Conservation (phyloP, 2,888 invertebrate genomes). For the Chironomus riparius region DNA sequence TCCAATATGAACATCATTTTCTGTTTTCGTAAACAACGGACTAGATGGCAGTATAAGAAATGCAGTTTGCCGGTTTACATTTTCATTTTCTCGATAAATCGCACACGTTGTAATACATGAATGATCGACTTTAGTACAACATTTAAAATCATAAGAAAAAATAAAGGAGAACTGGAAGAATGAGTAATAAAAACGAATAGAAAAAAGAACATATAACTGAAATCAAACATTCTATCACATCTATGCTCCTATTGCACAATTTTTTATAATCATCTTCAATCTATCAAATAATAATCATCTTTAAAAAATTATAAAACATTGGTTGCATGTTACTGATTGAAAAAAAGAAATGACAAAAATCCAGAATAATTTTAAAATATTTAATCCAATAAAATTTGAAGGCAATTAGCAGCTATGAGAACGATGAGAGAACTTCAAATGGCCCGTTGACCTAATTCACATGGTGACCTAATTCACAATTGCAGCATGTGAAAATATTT, state of each 20-base stretch:
- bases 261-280: background rate
- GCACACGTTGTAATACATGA: background rate
- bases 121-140: background rate
- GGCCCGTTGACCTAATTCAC: conserved; percentile 1
- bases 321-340: too few relatives aligned
- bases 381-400: background rate
- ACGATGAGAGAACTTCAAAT: background rate
- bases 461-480: background rate
- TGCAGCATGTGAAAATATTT: background rate
- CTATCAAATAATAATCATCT: too few relatives aligned
- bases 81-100: background rate
- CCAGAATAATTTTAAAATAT: background rate
- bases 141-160: background rate
- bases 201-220: conserved; percentile 14
- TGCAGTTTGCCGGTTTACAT: background rate
- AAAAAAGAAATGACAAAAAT: background rate
- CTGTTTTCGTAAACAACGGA: background rate
- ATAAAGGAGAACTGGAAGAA: background rate
- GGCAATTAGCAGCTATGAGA: background rate
- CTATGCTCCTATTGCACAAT: conserved; percentile 3
- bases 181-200: background rate
- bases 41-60: background rate
- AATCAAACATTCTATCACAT: conserved; percentile 3
- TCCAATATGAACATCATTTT: background rate
- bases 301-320: too few relatives aligned